Conservation (phyloP, 2,888 invertebrate species). For the Perdita meconis region DNA sequence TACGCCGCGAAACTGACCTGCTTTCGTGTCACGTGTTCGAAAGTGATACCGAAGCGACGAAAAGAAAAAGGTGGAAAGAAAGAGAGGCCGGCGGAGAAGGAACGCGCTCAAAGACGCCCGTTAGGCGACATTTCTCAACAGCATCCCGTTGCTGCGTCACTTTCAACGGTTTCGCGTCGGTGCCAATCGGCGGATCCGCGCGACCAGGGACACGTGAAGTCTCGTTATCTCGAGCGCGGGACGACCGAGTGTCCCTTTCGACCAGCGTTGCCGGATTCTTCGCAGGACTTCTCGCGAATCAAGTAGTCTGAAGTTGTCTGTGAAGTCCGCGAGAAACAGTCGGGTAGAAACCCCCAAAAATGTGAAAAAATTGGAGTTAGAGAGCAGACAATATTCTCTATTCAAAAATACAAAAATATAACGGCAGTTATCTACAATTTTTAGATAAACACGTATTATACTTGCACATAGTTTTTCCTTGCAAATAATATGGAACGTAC, state of each 20-base stretch:
- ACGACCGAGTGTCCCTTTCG: slow-evolving; percentile 8
- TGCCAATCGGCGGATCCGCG: slow-evolving; percentile 8
- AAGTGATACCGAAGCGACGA: background rate
- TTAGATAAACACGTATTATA: too few species aligned
- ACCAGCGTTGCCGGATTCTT: too few species aligned
- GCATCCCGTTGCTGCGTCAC: background rate
- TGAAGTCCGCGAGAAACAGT: too few species aligned
- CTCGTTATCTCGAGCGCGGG: slow-evolving; percentile 11
- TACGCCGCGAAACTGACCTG: background rate
- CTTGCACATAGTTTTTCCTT: too few species aligned
- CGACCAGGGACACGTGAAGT: slow-evolving; percentile 26
- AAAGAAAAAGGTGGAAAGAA: background rate
- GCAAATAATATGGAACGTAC: too few species aligned
- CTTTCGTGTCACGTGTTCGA: slow-evolving; percentile 1
- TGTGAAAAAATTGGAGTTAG: too few species aligned
- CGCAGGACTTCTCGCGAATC: too few species aligned
- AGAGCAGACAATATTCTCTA: too few species aligned
- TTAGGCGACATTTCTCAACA: background rate
- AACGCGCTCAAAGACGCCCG: background rate
- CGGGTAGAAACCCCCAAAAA: too few species aligned
- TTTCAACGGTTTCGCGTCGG: background rate
- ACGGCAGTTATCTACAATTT: too few species aligned
- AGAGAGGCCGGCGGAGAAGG: background rate
- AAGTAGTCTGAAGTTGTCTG: too few species aligned
- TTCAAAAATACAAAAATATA: too few species aligned